Percentiles rank a stretch among this genome's conserved stretches.
Evolutionary conservation across 1,140 invertebrate genomes (phyloP).

Genomic region (Drosophila saltans): DNA sequence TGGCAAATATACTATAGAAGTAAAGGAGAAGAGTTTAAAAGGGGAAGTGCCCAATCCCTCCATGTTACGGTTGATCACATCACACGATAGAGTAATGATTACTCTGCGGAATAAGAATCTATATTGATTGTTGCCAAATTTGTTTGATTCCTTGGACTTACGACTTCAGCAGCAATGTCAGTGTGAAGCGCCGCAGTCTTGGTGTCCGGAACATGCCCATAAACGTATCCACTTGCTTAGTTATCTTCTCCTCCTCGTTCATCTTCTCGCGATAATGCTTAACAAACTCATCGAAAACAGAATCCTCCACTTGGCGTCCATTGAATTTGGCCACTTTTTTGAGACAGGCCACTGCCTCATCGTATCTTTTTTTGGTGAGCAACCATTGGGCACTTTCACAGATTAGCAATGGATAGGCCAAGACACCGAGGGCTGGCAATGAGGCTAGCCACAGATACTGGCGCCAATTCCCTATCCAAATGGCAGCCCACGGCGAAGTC

Average conservation of each 20-base stretch:
- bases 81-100: constrained; percentile 86
- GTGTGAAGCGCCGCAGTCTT: constrained; percentile 83
- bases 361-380: constrained; percentile 84
- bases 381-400: constrained; percentile 87
- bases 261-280: constrained; percentile 47
- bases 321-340: constrained; percentile 85
- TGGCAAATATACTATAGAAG: constrained; percentile 85
- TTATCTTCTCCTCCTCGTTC: constrained; percentile 24
- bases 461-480: constrained; percentile 84
- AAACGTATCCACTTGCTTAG: constrained; percentile 64
- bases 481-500: constrained; percentile 84
- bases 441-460: constrained; percentile 84
- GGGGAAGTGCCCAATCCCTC: constrained; percentile 85
- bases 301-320: constrained; percentile 81
- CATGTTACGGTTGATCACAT: constrained; percentile 86
- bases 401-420: constrained; percentile 83
- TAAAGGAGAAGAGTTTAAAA: constrained; percentile 85
- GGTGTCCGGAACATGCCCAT: constrained; percentile 84
- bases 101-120: constrained; percentile 75
- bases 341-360: constrained; percentile 85
- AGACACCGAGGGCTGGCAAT: constrained; percentile 83
- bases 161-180: constrained; percentile 85
- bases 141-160: constrained; percentile 64
- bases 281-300: constrained; percentile 78
- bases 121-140: neutral